Conservation (phyloP, 2,113 vertebrate genomes). For the Hydrochoerus hydrochaeris region DNA sequence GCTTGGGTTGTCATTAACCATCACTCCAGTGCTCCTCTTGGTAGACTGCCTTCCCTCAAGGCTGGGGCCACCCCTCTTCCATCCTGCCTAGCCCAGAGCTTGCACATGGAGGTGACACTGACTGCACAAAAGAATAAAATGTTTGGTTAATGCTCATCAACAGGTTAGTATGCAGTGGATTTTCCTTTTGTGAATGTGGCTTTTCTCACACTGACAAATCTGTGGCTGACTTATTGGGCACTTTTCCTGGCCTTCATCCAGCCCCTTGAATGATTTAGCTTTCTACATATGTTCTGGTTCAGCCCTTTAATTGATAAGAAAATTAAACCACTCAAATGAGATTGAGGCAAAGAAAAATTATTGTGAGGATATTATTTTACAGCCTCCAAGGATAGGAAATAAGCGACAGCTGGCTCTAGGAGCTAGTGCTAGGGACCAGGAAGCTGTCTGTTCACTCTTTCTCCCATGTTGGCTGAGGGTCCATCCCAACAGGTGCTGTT, state of each 20-base stretch:
- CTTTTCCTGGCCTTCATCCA: background rate
- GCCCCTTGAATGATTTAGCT: background rate
- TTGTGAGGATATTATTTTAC: background rate
- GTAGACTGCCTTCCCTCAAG: background rate
- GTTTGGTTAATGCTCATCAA: background rate
- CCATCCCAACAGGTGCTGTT: background rate
- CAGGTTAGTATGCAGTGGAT: background rate
- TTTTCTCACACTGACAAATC: background rate
- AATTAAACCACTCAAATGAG: background rate
- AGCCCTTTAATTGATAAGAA: background rate
- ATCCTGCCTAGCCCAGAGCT: background rate
- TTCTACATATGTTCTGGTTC: background rate
- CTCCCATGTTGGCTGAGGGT: background rate
- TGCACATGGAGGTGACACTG: background rate
- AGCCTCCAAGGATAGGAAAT: background rate
- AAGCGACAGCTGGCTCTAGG: background rate
- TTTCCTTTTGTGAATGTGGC: background rate
- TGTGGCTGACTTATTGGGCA: background rate
- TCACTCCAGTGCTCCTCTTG: background rate
- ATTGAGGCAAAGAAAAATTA: background rate
- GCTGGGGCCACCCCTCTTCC: background rate
- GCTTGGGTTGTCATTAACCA: accelerated
- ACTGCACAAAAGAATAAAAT: background rate
- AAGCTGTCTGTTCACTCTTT: background rate
- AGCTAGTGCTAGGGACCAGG: background rate